A percentile compares a stretch with the other conserved stretches of the same genome.
Evolutionary conservation across 2,888 invertebrate genomes (phyloP).

Genomic region (Loripinus fragilis): DNA sequence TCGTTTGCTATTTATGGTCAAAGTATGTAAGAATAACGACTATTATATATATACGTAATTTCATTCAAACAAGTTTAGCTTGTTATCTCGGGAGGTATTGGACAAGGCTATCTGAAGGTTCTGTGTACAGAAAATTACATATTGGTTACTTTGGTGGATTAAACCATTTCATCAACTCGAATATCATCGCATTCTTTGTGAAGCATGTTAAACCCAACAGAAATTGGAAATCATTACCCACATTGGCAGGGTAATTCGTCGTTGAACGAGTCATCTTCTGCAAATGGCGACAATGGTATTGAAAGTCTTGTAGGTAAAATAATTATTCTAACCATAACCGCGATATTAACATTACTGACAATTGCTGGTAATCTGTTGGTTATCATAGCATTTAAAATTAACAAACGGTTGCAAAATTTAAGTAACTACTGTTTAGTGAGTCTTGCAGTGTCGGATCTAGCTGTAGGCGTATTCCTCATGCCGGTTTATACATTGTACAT

Average conservation of each 20-base stretch:
- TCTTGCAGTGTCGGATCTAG: constrained; percentile 5
- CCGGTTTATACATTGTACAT: not conserved
- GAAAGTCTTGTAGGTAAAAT: not conserved
- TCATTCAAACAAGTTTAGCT: no score
- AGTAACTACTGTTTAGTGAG: constrained; percentile 3
- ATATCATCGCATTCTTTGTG: no score
- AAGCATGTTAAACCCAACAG: no score
- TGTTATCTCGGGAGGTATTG: no score
- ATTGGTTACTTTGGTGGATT: no score
- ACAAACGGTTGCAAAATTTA: not conserved
- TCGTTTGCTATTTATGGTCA: no score
- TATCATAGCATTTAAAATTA: not conserved
- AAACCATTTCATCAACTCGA: no score
- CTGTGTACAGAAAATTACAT: no score
- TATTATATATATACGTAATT: no score
- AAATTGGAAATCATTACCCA: no score
- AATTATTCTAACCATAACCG: not conserved
- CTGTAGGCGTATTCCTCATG: constrained; percentile 2
- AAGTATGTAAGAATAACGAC: no score
- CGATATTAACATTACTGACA: not conserved
- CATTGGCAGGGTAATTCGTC: not conserved
- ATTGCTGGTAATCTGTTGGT: not conserved
- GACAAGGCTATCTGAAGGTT: no score
- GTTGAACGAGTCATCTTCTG: not conserved
- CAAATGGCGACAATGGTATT: not conserved